Evolutionary conservation across 2,888 invertebrate species (phyloP).

Genomic region (Microdon myrmicae): DNA sequence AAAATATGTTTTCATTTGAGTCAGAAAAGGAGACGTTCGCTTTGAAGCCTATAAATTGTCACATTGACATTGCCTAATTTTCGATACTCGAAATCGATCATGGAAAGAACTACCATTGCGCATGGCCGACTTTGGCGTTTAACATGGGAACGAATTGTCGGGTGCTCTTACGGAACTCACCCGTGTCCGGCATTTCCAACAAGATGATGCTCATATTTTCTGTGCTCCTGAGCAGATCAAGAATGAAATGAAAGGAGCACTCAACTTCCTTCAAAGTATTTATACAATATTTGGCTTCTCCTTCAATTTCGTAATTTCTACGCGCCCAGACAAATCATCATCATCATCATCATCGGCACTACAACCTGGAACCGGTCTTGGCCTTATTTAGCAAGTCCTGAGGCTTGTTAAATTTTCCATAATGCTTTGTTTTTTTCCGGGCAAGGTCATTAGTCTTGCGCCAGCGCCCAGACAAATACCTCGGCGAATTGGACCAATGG

Average conservation of each 20-base stretch:
- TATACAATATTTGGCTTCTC: constrained; percentile 95
- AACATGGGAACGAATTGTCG: constrained; percentile 94
- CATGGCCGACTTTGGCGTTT: constrained; percentile 96
- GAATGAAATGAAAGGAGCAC: constrained; percentile 78
- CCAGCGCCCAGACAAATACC: too few species aligned
- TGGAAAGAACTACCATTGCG: constrained; percentile 96
- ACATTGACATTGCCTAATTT: constrained; percentile 97
- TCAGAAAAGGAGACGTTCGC: constrained; percentile 96
- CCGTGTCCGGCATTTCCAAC: constrained; percentile 94
- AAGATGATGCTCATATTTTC: constrained; percentile 99
- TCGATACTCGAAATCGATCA: constrained; percentile 80
- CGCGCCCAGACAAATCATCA: constrained; percentile 94
- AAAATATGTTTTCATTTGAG: constrained; percentile 96
- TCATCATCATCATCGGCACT: too few species aligned
- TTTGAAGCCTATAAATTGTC: constrained; percentile 99
- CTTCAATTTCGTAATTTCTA: constrained; percentile 90
- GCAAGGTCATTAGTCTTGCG: too few species aligned
- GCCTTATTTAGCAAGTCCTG: too few species aligned
- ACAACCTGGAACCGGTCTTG: too few species aligned
- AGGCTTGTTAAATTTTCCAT: too few species aligned
- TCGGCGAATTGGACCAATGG: constrained; percentile 92
- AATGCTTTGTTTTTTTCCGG: too few species aligned
- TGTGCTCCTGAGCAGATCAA: constrained; percentile 89
- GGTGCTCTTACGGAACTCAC: constrained; percentile 97
- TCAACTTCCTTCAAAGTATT: constrained; percentile 87